phyloP scores from a whole-genome alignment of 2,113 vertebrate species.

The Cavia aperea region DNA sequence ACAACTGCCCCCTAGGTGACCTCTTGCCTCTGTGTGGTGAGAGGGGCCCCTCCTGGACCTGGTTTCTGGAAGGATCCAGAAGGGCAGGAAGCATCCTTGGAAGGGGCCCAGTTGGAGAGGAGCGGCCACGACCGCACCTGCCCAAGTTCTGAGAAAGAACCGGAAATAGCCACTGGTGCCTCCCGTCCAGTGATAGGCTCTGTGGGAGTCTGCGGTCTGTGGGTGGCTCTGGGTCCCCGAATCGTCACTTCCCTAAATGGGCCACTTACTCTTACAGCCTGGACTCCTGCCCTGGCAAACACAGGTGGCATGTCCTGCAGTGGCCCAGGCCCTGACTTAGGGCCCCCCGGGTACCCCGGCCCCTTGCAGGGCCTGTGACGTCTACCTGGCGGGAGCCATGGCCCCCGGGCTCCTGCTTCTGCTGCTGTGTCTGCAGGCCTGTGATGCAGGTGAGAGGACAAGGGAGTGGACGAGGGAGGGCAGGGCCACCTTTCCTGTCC shows the following conservation, averaged over 20 bases:
- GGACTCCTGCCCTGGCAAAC: slow-evolving; percentile 13
- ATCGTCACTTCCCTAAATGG: slow-evolving; percentile 64
- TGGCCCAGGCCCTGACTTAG: background rate
- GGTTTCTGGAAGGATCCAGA: background rate
- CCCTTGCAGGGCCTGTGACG: slow-evolving; percentile 17
- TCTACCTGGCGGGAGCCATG: slow-evolving; percentile 51
- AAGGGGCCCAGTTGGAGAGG: slow-evolving; percentile 52
- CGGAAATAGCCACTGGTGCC: slow-evolving; percentile 21
- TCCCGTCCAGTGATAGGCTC: slow-evolving; percentile 15
- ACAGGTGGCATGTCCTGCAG: background rate
- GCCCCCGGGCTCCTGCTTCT: background rate
- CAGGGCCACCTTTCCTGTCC: background rate
- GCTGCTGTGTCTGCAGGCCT: slow-evolving; percentile 24
- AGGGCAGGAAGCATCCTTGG: background rate
- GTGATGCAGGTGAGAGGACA: slow-evolving; percentile 57
- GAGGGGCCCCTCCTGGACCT: background rate
- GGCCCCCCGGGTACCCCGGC: background rate
- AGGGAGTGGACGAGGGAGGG: background rate
- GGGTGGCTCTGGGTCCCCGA: slow-evolving; percentile 2
- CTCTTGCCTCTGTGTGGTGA: background rate
- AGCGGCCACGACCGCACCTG: slow-evolving; percentile 60
- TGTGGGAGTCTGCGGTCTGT: slow-evolving; percentile 31
- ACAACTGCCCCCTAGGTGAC: background rate
- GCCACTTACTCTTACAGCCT: slow-evolving; percentile 41
- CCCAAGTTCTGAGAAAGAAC: slow-evolving; percentile 55